Evolutionary conservation across 2,888 invertebrate species (phyloP).

Genomic region (Eudasyphora cyanicolor): DNA sequence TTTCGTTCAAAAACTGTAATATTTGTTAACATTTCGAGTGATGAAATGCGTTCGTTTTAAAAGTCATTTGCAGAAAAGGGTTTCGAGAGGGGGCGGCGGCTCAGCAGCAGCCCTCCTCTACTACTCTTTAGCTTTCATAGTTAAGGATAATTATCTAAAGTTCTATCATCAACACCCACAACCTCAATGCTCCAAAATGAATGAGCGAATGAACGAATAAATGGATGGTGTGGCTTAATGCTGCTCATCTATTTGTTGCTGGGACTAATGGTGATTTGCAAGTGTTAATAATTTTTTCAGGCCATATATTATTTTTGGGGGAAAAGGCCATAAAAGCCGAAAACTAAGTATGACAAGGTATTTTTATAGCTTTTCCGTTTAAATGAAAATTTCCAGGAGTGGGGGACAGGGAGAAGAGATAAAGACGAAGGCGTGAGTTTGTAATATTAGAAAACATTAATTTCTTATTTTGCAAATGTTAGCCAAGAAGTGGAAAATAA

Average conservation of each 20-base stretch:
- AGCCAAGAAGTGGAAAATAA: constrained; percentile 59
- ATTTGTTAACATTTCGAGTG: constrained; percentile 66
- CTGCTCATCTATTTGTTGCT: constrained; percentile 32
- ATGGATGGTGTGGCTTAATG: background rate
- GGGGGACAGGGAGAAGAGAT: constrained; percentile 4
- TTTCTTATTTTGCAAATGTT: constrained; percentile 60
- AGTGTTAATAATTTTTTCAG: constrained; percentile 62
- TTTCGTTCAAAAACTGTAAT: constrained; percentile 47
- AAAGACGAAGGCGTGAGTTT: constrained; percentile 3
- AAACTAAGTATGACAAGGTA: constrained; percentile 65
- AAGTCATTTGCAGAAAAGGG: constrained; percentile 64
- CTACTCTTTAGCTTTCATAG: constrained; percentile 10
- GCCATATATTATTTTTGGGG: constrained; percentile 63
- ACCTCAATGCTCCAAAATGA: background rate
- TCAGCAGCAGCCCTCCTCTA: background rate
- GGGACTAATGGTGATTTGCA: constrained; percentile 65
- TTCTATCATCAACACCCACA: constrained; percentile 17
- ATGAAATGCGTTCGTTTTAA: constrained; percentile 66
- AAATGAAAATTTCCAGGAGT: constrained; percentile 16
- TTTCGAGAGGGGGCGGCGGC: background rate
- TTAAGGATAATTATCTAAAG: constrained; percentile 63
- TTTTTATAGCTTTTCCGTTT: constrained; percentile 60
- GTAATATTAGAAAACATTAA: constrained; percentile 62
- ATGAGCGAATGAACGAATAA: background rate
- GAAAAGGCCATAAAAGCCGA: constrained; percentile 57